These are phyloP conservation scores for Mnemiopsis leidyi DNA, from an alignment of 37 sponge, comb jelly and placozoan species.

Conservation along the genomic window DNA sequence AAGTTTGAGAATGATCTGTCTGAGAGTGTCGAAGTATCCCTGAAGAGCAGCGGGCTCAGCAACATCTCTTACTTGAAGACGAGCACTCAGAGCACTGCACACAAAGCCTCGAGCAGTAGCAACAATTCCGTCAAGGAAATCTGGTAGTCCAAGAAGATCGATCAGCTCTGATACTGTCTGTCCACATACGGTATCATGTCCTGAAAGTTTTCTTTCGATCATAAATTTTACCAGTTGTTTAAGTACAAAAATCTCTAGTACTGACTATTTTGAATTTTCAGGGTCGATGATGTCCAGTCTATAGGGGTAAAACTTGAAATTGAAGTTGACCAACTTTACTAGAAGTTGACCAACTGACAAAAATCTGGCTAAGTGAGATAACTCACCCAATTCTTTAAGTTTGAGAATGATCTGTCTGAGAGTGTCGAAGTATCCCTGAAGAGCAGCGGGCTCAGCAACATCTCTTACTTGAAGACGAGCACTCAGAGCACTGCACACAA, in stretches of 20 bases:
- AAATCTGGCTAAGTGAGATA: too few relatives aligned
- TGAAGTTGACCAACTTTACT: too few relatives aligned
- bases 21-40: conserved; percentile 33
- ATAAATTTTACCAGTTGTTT: too few relatives aligned
- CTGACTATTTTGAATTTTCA: too few relatives aligned
- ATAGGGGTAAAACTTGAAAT: too few relatives aligned
- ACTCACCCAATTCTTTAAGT: neutral
- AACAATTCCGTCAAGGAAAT: conserved; percentile 1
- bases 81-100: conserved; percentile 6
- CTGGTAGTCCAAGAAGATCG: neutral
- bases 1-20: neutral
- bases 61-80: neutral
- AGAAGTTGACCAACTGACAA: too few relatives aligned
- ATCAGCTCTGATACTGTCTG: neutral
- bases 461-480: neutral
- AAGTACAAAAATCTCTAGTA: too few relatives aligned
- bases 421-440: conserved; percentile 34
- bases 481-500: neutral
- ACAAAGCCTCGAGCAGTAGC: neutral
- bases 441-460: neutral
- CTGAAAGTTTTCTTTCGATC: too few relatives aligned
- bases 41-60: neutral
- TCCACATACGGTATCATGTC: neutral
- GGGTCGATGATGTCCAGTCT: too few relatives aligned
- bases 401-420: neutral